phyloP scores from a whole-genome alignment of 2,797 vertebrate species.

The Phyllotis vaccarum region DNA sequence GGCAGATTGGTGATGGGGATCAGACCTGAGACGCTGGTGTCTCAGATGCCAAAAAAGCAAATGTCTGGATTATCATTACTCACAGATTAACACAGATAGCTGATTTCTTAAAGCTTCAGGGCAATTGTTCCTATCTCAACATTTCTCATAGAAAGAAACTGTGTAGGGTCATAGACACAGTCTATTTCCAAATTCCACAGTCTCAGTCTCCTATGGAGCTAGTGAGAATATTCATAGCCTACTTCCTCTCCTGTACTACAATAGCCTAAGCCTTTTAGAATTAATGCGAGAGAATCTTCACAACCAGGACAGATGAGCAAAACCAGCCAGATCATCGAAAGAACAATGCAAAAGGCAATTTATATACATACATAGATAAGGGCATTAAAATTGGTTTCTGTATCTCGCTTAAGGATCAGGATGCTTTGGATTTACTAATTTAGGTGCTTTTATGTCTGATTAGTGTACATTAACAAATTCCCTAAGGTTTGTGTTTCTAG shows the following conservation, averaged over 20 bases:
- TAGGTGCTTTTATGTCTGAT: neutral
- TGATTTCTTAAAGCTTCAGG: neutral
- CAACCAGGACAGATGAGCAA: neutral
- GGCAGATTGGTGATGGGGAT: neutral
- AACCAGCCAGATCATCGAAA: neutral
- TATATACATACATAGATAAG: neutral
- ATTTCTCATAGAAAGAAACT: conserved; percentile 30
- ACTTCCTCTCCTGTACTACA: neutral
- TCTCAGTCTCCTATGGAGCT: neutral
- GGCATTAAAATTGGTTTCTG: neutral
- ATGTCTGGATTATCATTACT: conserved; percentile 15
- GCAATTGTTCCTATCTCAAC: conserved; percentile 18
- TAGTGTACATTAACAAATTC: too few species aligned
- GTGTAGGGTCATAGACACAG: neutral
- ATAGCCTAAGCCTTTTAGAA: neutral
- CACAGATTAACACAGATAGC: conserved; percentile 8
- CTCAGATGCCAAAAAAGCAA: neutral
- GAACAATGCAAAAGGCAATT: neutral
- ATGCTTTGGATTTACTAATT: neutral
- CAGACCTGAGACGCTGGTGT: neutral
- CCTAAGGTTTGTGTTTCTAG: neutral
- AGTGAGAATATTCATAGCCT: neutral
- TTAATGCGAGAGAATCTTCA: neutral
- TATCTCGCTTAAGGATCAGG: neutral
- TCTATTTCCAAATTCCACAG: neutral